phyloP scores from a whole-genome alignment of 2,888 invertebrate species.

The Melipona bicolor region DNA sequence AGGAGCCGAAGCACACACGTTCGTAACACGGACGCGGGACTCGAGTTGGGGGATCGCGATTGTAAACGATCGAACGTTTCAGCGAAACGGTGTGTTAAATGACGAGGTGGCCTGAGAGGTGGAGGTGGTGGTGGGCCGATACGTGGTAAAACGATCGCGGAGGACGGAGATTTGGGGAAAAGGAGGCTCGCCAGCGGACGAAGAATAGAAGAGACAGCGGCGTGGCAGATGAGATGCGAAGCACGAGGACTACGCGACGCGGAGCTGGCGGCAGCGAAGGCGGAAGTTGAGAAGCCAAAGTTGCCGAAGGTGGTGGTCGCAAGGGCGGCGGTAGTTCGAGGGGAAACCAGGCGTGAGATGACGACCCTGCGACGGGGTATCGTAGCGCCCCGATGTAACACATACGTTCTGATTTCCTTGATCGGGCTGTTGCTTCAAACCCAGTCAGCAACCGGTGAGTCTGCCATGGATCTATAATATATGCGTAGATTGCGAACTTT shows the following conservation, averaged over 20 bases:
- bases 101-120: slow-evolving; percentile 38
- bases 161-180: slow-evolving; percentile 5
- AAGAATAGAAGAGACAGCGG: slow-evolving; percentile 38
- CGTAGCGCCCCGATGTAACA: slow-evolving; percentile 77
- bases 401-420: slow-evolving; percentile 76
- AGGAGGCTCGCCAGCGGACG: slow-evolving; percentile 17
- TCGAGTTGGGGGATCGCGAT: slow-evolving; percentile 25
- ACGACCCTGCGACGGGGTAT: slow-evolving; percentile 81
- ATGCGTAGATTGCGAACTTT: too few species aligned
- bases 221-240: slow-evolving; percentile 79
- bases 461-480: background rate
- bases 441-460: slow-evolving; percentile 78
- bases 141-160: slow-evolving; percentile 27
- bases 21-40: background rate
- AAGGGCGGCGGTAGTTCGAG: slow-evolving; percentile 69
- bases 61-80: slow-evolving; percentile 55
- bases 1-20: slow-evolving; percentile 19
- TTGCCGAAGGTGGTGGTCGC: slow-evolving; percentile 54
- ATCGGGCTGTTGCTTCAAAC: slow-evolving; percentile 76
- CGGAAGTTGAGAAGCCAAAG: slow-evolving; percentile 59
- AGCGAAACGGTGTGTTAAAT: slow-evolving; percentile 49
- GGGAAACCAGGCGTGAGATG: slow-evolving; percentile 80
- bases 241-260: slow-evolving; percentile 61
- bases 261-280: slow-evolving; percentile 59
- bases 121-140: slow-evolving; percentile 40